A percentile compares a stretch with the other conserved stretches of the same genome.
Evolutionary conservation across 2,888 invertebrate species (phyloP).

Genomic region (Dryocosmus kuriphilus): DNA sequence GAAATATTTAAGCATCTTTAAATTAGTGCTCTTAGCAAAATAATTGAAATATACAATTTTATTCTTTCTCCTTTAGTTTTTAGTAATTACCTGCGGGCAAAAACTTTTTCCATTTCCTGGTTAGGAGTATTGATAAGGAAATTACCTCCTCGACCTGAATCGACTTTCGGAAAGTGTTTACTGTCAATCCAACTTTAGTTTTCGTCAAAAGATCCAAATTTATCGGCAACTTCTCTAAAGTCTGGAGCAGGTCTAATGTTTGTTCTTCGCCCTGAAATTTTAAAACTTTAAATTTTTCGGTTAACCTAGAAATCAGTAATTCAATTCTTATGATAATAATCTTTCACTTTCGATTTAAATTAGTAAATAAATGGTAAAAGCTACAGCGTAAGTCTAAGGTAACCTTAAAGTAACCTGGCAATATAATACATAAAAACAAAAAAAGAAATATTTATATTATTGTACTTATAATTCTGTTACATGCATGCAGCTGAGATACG

Average conservation of each 20-base stretch:
- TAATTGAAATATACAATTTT: constrained; percentile 6
- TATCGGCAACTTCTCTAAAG: constrained; percentile 92
- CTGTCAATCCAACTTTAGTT: constrained; percentile 98
- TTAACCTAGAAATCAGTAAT: too few relatives aligned
- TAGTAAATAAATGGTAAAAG: too few relatives aligned
- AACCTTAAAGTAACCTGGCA: too few relatives aligned
- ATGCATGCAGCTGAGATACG: too few relatives aligned
- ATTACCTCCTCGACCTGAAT: constrained; percentile 97
- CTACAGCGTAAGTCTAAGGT: too few relatives aligned
- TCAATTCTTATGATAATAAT: too few relatives aligned
- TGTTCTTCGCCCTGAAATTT: constrained; percentile 90
- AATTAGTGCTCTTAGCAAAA: constrained; percentile 17
- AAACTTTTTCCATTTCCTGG: constrained; percentile 99
- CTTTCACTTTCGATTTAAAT: too few relatives aligned
- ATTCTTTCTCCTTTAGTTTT: neutral
- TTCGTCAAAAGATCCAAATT: constrained; percentile 96
- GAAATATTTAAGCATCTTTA: constrained; percentile 43
- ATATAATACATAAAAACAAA: too few relatives aligned
- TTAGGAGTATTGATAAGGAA: constrained; percentile 94
- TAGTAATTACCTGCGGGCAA: constrained; percentile 79
- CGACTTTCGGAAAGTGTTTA: constrained; percentile 96
- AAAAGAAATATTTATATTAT: too few relatives aligned
- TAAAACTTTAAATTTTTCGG: neutral
- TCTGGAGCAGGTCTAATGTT: constrained; percentile 93
- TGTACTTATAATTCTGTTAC: too few relatives aligned